A percentile compares a stretch with the other conserved stretches of the same genome.
These are phyloP conservation scores for rat (Rattus norvegicus) DNA, from an alignment of 2,113 vertebrate species.

Conservation along the genomic window DNA sequence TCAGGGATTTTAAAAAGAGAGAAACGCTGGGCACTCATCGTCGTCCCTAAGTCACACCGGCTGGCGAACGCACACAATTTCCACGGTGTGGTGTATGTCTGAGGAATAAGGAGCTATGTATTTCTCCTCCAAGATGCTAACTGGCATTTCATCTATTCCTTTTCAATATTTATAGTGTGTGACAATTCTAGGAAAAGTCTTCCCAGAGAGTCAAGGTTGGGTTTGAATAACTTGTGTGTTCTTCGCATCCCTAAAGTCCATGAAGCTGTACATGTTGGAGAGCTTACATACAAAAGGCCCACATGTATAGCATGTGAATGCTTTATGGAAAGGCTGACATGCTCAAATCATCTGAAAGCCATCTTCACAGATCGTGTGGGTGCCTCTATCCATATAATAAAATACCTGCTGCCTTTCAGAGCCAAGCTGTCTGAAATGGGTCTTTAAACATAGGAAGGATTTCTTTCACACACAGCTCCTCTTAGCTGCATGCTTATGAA, in stretches of 20 bases:
- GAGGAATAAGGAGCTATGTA: neutral
- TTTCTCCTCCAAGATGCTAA: neutral
- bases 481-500: neutral
- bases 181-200: neutral
- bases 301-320: no score
- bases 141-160: neutral
- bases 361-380: rapidly evolving
- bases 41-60: constrained; percentile 44
- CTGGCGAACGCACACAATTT: constrained; percentile 53
- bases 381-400: neutral
- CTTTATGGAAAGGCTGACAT: neutral
- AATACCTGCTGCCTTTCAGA: neutral
- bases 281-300: neutral
- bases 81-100: constrained; percentile 19
- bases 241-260: neutral
- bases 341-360: neutral
- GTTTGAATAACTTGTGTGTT: neutral
- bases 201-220: neutral
- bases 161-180: neutral
- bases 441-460: neutral
- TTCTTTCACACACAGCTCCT: no score
- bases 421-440: neutral
- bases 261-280: neutral
- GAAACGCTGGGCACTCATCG: constrained; percentile 6
- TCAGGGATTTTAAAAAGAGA: constrained; percentile 72